Conservation (phyloP, 2,888 invertebrate genomes). For the Augiades crinisus region DNA sequence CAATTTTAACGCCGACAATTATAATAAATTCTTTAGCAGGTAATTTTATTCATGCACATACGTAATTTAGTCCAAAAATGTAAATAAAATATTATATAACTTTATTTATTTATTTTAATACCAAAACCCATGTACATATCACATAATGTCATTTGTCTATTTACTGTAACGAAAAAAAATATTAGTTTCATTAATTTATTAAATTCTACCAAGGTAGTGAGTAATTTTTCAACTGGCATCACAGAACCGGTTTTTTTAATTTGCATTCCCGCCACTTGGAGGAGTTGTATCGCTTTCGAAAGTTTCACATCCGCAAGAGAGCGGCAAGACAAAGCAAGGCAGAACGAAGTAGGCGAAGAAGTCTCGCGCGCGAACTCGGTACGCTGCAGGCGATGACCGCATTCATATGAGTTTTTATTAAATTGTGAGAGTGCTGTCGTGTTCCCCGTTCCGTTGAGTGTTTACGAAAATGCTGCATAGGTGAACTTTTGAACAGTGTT, state of each 20-base stretch:
- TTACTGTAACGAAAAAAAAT: no score
- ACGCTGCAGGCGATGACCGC: slow-evolving; percentile 80
- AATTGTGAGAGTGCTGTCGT: slow-evolving; percentile 77
- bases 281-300: slow-evolving; percentile 76
- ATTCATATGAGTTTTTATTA: slow-evolving; percentile 75
- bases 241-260: slow-evolving; percentile 67
- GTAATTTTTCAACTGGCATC: slow-evolving; percentile 42
- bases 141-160: no score
- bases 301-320: slow-evolving; percentile 81
- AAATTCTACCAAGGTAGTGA: slow-evolving; percentile 5
- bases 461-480: slow-evolving; percentile 78
- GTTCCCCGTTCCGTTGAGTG: slow-evolving; percentile 71
- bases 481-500: slow-evolving; percentile 70
- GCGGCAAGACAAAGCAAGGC: slow-evolving; percentile 53
- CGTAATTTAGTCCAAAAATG: no score
- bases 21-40: no score
- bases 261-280: slow-evolving; percentile 77
- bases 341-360: slow-evolving; percentile 65
- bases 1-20: no score
- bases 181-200: no score
- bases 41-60: no score
- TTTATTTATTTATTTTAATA: no score
- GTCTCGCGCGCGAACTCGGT: slow-evolving; percentile 77
- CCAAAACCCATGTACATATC: no score
- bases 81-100: no score